Base-by-base conservation (phyloP, 2,797 vertebrate species). In the Pangasius krempfi region DNA sequence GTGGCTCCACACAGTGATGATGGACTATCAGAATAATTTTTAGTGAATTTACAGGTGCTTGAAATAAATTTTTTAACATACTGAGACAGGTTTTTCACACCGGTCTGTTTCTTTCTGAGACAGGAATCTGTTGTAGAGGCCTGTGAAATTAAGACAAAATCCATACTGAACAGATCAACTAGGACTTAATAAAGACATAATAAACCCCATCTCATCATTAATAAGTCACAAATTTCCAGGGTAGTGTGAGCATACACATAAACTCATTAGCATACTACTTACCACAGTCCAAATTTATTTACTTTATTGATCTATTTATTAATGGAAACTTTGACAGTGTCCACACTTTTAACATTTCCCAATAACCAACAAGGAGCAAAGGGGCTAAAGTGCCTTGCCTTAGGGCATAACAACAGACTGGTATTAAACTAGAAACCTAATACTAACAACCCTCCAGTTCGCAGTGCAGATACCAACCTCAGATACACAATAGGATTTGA, bases 261-360 rank as follows among this genome's bases (percentile, higher is more conserved):
- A 40, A 72, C 58, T 73, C 84, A 85, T 58, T 56, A 72, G 25
- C 84, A 40, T 73, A 58, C 50, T 72, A 85, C 73, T 85, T 54
- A 56, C 66, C 50, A 58, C 84, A 85, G 33, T 16, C 66, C 25
- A 58, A 40, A 72, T 73, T 4, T 73, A 73, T 85, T 85, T 47
- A 84, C 62, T 70, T 33, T 27, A 58, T 85, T 58, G 30, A 85
- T 72, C 68, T 70, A 4, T 85, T 84, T 56, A 16, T 33, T 58
- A 56, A 54, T 73, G 50, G 66, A 56, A 72, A 56, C 18, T 16
- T 40, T 27, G 8, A 62, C 30, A 12, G 30, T 14, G 47, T 40
- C 5, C 20, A 13, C 20, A 54, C 50, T 68, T 68, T 13, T 4
- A 73, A 14, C 84, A 37, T n/a, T 56, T 85, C 30, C 27, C 47